Evolutionary conservation across 2,113 vertebrate species (phyloP).

Genomic region (Nannobrachium achirus): DNA sequence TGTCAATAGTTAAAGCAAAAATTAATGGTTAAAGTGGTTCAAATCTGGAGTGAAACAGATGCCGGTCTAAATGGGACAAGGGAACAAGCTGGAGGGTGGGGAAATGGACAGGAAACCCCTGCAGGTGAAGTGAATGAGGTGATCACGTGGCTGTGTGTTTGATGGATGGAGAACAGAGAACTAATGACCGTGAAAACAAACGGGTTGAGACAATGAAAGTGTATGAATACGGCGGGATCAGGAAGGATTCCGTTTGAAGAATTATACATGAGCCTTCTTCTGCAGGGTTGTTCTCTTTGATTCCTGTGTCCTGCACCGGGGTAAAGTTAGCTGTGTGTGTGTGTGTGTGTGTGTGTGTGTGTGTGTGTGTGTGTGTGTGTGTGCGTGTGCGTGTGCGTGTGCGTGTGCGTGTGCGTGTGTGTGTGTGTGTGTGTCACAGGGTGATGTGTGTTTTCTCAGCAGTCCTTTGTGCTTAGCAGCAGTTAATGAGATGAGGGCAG

Average conservation of each 20-base stretch:
- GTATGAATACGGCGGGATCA: too few relatives aligned
- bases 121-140: too few relatives aligned
- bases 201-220: too few relatives aligned
- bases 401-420: slow-evolving; percentile 17
- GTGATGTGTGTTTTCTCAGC: slow-evolving; percentile 44
- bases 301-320: slow-evolving; percentile 43
- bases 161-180: too few relatives aligned
- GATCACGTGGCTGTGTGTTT: too few relatives aligned
- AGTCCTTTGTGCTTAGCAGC: slow-evolving; percentile 61
- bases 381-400: slow-evolving; percentile 6
- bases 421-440: slow-evolving; percentile 22
- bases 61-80: too few relatives aligned
- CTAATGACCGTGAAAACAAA: too few relatives aligned
- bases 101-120: too few relatives aligned
- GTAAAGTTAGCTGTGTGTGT: slow-evolving; percentile 32
- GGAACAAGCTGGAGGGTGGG: too few relatives aligned
- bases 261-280: slow-evolving; percentile 61
- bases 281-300: slow-evolving; percentile 57
- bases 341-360: slow-evolving; percentile 22
- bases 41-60: too few relatives aligned
- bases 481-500: slow-evolving; percentile 69
- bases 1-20: too few relatives aligned
- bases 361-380: background rate
- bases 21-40: too few relatives aligned
- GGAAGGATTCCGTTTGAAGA: slow-evolving; percentile 33